phyloP scores from a whole-genome alignment of 2,797 vertebrate genomes.

The Enteromius afrohamiltoni region DNA sequence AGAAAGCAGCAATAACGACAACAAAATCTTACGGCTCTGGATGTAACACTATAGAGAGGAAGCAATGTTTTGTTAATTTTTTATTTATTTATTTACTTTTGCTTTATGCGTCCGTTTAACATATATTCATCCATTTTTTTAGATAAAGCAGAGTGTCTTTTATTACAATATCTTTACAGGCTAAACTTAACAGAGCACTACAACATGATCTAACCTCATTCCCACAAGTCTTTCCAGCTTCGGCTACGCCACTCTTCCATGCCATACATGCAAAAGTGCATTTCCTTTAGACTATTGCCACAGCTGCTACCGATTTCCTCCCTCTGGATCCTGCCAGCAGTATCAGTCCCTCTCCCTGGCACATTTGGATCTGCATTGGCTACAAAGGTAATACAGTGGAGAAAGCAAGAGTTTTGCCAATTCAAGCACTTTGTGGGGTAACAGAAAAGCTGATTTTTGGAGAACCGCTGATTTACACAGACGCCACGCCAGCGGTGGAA shows the following conservation, averaged over 20 bases:
- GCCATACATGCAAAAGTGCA: conserved; percentile 63
- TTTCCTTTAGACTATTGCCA: conserved; percentile 59
- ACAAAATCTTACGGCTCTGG: too few relatives aligned
- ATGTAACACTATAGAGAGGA: too few relatives aligned
- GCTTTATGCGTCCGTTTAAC: background rate
- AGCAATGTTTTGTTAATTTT: background rate
- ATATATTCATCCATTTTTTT: background rate
- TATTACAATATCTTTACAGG: background rate
- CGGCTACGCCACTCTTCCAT: conserved; percentile 41
- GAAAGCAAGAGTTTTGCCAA: conserved; percentile 29
- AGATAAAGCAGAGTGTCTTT: background rate
- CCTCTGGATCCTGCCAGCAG: conserved; percentile 58
- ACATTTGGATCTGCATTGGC: conserved; percentile 35
- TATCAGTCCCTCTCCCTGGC: conserved; percentile 44
- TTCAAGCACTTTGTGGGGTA: conserved; percentile 34
- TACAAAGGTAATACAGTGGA: conserved; percentile 46
- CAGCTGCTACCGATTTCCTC: conserved; percentile 70
- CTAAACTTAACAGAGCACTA: conserved; percentile 1
- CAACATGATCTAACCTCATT: conserved; percentile 44
- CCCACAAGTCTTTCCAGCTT: conserved; percentile 44
- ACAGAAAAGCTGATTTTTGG: conserved; percentile 24
- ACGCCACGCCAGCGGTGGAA: conserved; percentile 52
- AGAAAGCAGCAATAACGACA: too few relatives aligned
- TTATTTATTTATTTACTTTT: background rate
- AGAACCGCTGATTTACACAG: background rate